phyloP scores from a whole-genome alignment of 2,888 invertebrate genomes.

The Coremacera marginata region DNA sequence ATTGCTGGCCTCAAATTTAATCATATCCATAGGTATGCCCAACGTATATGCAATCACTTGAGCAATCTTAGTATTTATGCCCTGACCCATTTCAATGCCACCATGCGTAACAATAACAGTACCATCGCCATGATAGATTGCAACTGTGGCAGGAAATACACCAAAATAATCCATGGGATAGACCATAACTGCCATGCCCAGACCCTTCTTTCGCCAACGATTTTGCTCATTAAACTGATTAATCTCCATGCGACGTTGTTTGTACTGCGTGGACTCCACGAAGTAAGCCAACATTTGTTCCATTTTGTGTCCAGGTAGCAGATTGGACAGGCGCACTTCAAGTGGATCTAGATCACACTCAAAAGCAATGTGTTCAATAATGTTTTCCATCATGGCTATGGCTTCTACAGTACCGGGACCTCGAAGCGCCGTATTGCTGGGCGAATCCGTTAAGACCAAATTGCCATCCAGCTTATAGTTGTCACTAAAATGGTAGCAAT shows the following conservation, averaged over 20 bases:
- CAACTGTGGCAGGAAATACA: slow-evolving; percentile 73
- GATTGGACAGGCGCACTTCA: slow-evolving; percentile 72
- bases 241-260: slow-evolving; percentile 71
- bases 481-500: slow-evolving; percentile 76
- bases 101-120: slow-evolving; percentile 78
- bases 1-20: slow-evolving; percentile 76
- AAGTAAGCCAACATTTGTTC: slow-evolving; percentile 71
- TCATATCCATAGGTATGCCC: slow-evolving; percentile 75
- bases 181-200: slow-evolving; percentile 76
- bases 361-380: slow-evolving; percentile 76
- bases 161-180: slow-evolving; percentile 72
- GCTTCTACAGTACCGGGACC: slow-evolving; percentile 74
- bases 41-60: slow-evolving; percentile 81
- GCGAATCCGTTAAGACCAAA: slow-evolving; percentile 76
- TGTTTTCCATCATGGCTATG: slow-evolving; percentile 73
- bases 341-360: slow-evolving; percentile 72
- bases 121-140: slow-evolving; percentile 78
- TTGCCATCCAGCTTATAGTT: slow-evolving; percentile 77
- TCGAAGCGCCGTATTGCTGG: slow-evolving; percentile 78
- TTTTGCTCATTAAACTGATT: slow-evolving; percentile 77
- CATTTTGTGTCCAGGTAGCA: slow-evolving; percentile 62
- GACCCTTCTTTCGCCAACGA: slow-evolving; percentile 78
- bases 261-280: slow-evolving; percentile 71
- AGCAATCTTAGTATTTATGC: slow-evolving; percentile 74
- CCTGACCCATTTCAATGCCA: slow-evolving; percentile 79